Evolutionary conservation across 2,888 invertebrate genomes (phyloP).

Genomic region (Caradrina kadenii): DNA sequence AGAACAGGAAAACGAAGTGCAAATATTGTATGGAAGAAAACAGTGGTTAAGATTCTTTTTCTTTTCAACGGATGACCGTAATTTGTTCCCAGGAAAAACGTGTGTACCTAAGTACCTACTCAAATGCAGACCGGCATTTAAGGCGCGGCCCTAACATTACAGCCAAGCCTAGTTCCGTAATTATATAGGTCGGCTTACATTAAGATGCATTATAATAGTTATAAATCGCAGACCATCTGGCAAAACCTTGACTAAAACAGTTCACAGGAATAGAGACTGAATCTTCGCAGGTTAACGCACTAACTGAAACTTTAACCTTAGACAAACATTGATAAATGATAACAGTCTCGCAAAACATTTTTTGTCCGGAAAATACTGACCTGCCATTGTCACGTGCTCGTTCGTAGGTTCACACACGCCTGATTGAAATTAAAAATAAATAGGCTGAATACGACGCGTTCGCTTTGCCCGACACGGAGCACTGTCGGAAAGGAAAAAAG

Average conservation of each 20-base stretch:
- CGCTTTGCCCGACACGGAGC: conserved; percentile 65
- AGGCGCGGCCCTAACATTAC: conserved; percentile 19
- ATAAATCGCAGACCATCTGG: conserved; percentile 9
- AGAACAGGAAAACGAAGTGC: neutral
- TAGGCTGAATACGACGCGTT: conserved; percentile 75
- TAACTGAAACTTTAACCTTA: conserved; percentile 23
- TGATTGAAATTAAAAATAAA: conserved; percentile 75
- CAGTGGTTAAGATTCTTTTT: neutral
- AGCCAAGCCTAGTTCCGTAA: conserved; percentile 43
- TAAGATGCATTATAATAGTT: conserved; percentile 19
- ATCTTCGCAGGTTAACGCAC: conserved; percentile 18
- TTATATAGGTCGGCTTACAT: conserved; percentile 17
- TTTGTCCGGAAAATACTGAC: conserved; percentile 70
- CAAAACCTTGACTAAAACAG: conserved; percentile 3
- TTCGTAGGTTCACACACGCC: conserved; percentile 72
- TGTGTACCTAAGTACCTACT: conserved; percentile 5
- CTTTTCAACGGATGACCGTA: conserved; percentile 14
- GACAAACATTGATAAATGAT: conserved; percentile 41
- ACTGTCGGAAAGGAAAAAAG: conserved; percentile 72
- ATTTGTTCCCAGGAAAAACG: conserved; percentile 41
- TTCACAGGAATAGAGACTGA: conserved; percentile 21
- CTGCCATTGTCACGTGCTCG: conserved; percentile 74
- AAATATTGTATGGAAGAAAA: neutral
- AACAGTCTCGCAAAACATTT: conserved; percentile 32
- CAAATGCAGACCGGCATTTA: conserved; percentile 20